A percentile compares a stretch with the other conserved stretches of the same genome.
Conservation (phyloP, 2,797 vertebrate genomes). For the Malacoctenus gilli region DNA sequence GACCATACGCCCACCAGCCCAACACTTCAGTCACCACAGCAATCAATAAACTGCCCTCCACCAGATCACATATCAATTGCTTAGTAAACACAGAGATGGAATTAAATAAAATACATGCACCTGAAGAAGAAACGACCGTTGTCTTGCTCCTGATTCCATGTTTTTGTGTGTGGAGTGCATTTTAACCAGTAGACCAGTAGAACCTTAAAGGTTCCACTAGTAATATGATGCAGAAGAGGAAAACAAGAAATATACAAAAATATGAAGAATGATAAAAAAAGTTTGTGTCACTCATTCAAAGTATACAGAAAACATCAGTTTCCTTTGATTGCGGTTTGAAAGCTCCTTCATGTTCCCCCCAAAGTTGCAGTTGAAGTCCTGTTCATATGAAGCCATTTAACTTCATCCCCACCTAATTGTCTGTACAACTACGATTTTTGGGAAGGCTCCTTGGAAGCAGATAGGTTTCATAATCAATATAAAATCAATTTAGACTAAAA, state of each 20-base stretch:
- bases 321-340: too few species aligned
- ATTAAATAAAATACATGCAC: constrained; percentile 50
- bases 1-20: constrained; percentile 55
- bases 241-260: too few species aligned
- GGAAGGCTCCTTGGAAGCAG: constrained; percentile 77
- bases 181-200: too few species aligned
- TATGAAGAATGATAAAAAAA: too few species aligned
- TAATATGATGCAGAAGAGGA: too few species aligned
- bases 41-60: constrained; percentile 73
- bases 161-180: too few species aligned
- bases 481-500: constrained; percentile 92
- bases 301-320: too few species aligned
- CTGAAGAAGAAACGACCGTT: constrained; percentile 57
- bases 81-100: constrained; percentile 62
- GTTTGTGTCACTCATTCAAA: too few species aligned
- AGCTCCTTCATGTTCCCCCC: too few species aligned
- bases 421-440: constrained; percentile 19
- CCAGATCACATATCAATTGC: constrained; percentile 73
- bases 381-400: not conserved
- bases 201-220: too few species aligned
- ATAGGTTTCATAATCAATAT: constrained; percentile 90
- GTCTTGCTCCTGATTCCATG: too few species aligned
- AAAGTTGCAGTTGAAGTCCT: too few species aligned
- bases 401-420: not conserved
- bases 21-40: constrained; percentile 65